A percentile compares a stretch with the other conserved stretches of the same genome.
These are phyloP conservation scores for Puntigrus tetrazona DNA, from an alignment of 2,113 vertebrate genomes.

Conservation along the genomic window DNA sequence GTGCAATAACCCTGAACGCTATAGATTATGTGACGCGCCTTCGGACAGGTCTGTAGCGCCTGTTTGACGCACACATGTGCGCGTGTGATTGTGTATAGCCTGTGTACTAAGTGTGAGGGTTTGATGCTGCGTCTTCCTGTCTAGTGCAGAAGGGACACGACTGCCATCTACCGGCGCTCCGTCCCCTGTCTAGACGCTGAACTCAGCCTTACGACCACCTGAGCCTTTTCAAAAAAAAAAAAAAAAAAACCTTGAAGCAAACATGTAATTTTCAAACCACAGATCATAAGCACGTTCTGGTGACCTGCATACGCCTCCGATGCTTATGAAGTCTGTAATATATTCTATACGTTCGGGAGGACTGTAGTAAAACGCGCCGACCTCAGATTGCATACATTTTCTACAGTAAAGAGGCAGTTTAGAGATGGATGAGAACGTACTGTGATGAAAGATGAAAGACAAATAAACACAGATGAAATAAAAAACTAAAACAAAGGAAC, in stretches of 20 bases:
- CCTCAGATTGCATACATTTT: neutral
- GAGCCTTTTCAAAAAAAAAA: neutral
- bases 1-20: conserved; percentile 82
- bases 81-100: conserved; percentile 26
- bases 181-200: conserved; percentile 37
- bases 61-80: conserved; percentile 44
- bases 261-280: neutral
- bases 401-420: neutral
- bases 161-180: conserved; percentile 87
- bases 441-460: neutral
- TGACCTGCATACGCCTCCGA: neutral
- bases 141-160: conserved; percentile 73
- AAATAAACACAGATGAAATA: neutral
- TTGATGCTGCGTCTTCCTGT: conserved; percentile 58
- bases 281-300: neutral
- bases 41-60: conserved; percentile 30
- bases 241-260: neutral
- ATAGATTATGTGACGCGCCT: conserved; percentile 38
- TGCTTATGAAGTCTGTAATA: neutral
- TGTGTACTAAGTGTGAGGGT: neutral
- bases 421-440: neutral
- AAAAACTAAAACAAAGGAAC: no score
- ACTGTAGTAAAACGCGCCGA: neutral
- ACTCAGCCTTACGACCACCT: conserved; percentile 17
- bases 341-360: neutral